A percentile compares a stretch with the other conserved stretches of the same genome.
These are phyloP conservation scores for Nymphalis c-album DNA, from an alignment of 2,888 invertebrate species.

Conservation along the genomic window DNA sequence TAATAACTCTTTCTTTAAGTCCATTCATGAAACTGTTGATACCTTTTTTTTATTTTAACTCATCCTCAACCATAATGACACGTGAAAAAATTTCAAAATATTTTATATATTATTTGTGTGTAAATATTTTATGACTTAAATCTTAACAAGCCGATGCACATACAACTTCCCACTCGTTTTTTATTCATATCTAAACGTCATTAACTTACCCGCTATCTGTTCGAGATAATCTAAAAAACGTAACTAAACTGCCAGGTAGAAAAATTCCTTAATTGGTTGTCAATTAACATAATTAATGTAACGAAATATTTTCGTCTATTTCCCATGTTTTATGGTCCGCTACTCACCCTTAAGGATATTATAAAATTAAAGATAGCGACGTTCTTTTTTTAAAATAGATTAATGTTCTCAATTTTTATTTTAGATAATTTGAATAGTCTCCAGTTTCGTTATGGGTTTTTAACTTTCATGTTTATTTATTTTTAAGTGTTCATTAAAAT, in stretches of 20 bases:
- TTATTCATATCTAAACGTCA: conserved; percentile 27
- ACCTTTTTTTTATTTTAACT: no score
- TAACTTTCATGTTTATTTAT: not conserved
- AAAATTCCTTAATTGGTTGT: conserved; percentile 35
- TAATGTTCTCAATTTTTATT: not conserved
- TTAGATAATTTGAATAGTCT: not conserved
- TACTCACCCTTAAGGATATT: conserved; percentile 39
- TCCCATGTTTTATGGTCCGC: conserved; percentile 41
- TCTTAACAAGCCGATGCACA: not conserved
- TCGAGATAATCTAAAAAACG: conserved; percentile 34
- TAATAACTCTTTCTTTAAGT: no score
- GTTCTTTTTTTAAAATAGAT: not conserved
- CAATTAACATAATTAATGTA: conserved; percentile 35
- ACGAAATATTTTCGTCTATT: conserved; percentile 29
- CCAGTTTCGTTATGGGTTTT: not conserved
- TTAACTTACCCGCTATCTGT: conserved; percentile 33
- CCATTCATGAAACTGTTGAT: no score
- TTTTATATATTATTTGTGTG: no score
- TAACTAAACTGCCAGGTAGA: conserved; percentile 28
- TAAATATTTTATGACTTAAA: not conserved
- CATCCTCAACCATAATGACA: no score
- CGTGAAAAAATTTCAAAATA: no score
- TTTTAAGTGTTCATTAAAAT: not conserved
- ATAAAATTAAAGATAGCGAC: conserved; percentile 10
- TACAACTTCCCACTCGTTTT: conserved; percentile 21